phyloP scores from a whole-genome alignment of 1,140 invertebrate genomes.

The Hirudo medicinalis region DNA sequence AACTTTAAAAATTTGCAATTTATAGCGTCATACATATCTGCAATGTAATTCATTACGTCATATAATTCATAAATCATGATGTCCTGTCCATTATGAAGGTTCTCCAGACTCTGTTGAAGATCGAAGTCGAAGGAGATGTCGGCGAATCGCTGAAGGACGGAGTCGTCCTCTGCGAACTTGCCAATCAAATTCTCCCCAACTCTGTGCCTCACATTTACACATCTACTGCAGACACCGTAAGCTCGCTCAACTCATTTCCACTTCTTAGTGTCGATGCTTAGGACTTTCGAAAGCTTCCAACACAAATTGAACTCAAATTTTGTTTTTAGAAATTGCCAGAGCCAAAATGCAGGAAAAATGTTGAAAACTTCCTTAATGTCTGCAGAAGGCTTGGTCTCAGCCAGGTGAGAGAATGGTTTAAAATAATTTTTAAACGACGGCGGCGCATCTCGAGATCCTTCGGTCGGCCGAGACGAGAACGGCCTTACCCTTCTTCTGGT shows the following conservation, averaged over 20 bases:
- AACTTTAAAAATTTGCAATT: too few species aligned
- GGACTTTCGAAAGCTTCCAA: too few species aligned
- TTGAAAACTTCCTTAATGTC: neutral
- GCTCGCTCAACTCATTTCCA: neutral
- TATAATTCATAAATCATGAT: too few species aligned
- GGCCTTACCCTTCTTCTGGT: too few species aligned
- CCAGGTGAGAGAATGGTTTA: neutral
- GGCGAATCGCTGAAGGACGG: constrained; percentile 2
- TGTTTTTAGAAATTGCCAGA: constrained; percentile 5
- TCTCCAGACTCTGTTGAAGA: constrained; percentile 1
- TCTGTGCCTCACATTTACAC: constrained; percentile 5
- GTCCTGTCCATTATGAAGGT: neutral
- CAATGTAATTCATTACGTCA: too few species aligned
- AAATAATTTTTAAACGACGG: too few species aligned
- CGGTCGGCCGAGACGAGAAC: too few species aligned
- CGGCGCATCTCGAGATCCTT: too few species aligned
- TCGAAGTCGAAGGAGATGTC: neutral
- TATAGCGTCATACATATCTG: too few species aligned
- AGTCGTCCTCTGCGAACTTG: neutral
- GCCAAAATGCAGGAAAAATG: constrained; percentile 2
- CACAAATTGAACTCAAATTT: too few species aligned
- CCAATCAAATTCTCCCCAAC: constrained; percentile 5
- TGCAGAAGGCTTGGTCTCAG: neutral
- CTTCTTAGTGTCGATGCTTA: neutral
- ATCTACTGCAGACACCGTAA: neutral